Conservation (phyloP, 1,140 invertebrate species). For the Eumaeus atala region DNA sequence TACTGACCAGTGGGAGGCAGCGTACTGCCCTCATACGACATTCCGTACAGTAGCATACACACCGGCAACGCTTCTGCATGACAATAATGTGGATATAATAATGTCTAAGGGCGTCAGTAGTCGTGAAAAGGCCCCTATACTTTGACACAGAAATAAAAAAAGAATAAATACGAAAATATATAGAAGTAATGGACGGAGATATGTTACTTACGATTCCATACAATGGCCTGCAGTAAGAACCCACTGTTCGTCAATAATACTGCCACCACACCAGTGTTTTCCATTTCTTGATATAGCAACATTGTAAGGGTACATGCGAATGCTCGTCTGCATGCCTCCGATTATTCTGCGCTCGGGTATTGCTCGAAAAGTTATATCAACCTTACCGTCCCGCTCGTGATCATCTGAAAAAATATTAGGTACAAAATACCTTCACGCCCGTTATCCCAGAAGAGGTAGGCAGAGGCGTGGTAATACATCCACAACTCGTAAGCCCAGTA, state of each 20-base stretch:
- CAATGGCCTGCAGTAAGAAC: constrained; percentile 75
- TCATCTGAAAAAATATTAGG: constrained; percentile 5
- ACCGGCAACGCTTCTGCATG: too few species aligned
- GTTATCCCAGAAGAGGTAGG: too few species aligned
- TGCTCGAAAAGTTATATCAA: constrained; percentile 33
- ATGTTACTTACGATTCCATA: constrained; percentile 47
- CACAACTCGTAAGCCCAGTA: too few species aligned
- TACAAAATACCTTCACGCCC: too few species aligned
- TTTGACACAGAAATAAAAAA: too few species aligned
- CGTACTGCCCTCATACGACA: too few species aligned
- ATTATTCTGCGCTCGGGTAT: constrained; percentile 55
- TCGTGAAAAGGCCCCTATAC: too few species aligned
- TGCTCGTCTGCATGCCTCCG: constrained; percentile 59
- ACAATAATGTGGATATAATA: too few species aligned
- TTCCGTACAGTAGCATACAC: too few species aligned
- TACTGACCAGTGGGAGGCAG: too few species aligned
- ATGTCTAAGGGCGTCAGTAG: too few species aligned
- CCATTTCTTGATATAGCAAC: constrained; percentile 54
- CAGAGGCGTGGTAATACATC: too few species aligned
- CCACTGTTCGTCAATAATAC: constrained; percentile 71
- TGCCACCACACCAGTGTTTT: constrained; percentile 73
- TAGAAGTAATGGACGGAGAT: not conserved
- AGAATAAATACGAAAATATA: not conserved
- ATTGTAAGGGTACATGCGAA: constrained; percentile 59
- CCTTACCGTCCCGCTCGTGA: constrained; percentile 27